These are phyloP conservation scores for Bicyclus anynana DNA, from an alignment of 1,140 invertebrate species.

Conservation along the genomic window DNA sequence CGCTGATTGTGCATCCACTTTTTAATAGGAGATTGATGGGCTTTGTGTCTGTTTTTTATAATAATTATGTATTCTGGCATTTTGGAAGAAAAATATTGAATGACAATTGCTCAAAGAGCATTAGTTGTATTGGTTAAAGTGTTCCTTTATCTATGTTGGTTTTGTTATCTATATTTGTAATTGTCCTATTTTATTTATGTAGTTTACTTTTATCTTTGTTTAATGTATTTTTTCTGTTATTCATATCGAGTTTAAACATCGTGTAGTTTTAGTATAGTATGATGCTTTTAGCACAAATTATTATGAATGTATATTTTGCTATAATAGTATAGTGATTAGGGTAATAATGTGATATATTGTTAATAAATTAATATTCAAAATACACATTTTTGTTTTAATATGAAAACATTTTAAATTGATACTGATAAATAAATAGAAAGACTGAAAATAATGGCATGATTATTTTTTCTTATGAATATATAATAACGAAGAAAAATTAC, in stretches of 20 bases:
- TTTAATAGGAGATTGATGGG: no score
- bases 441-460: no score
- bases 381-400: no score
- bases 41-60: no score
- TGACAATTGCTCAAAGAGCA: neutral
- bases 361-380: conserved; percentile 12
- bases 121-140: conserved; percentile 1
- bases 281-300: neutral
- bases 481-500: no score
- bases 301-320: neutral
- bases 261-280: neutral
- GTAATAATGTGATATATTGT: conserved; percentile 19
- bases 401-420: no score
- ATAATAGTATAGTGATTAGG: neutral
- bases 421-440: no score
- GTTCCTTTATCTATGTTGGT: conserved; percentile 1
- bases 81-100: neutral
- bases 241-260: neutral
- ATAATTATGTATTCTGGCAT: no score
- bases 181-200: neutral
- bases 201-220: neutral
- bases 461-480: no score
- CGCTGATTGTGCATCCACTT: no score
- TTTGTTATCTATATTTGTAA: conserved; percentile 4
- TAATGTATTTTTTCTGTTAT: conserved; percentile 4